Conservation (phyloP, 2,888 invertebrate species). For the Germaria angustata region DNA sequence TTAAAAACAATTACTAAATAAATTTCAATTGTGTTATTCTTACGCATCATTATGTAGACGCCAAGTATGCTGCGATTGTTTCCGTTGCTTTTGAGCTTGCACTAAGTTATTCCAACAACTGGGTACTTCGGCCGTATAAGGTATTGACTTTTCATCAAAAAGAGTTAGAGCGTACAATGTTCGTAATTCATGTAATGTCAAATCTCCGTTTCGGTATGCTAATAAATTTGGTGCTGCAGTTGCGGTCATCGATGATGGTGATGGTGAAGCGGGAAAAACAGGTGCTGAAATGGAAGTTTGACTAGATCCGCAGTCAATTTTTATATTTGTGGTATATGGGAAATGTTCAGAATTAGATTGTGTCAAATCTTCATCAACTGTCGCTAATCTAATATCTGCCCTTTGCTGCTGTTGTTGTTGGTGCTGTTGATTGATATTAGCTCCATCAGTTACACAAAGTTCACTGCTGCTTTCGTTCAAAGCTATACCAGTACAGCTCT, state of each 20-base stretch:
- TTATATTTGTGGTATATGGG: constrained; percentile 48
- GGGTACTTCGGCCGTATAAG: constrained; percentile 93
- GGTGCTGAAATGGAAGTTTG: constrained; percentile 6
- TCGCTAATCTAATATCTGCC: neutral
- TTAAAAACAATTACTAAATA: neutral
- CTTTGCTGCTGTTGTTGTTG: constrained; percentile 20
- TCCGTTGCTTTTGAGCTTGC: constrained; percentile 92
- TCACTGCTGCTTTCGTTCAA: constrained; percentile 38
- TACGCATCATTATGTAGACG: constrained; percentile 91
- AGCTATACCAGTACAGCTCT: constrained; percentile 75
- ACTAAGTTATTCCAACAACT: constrained; percentile 96
- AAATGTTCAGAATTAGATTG: constrained; percentile 7
- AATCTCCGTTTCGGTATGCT: constrained; percentile 82
- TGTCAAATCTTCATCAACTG: constrained; percentile 6
- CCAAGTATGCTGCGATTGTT: constrained; percentile 95
- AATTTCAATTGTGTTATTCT: constrained; percentile 66
- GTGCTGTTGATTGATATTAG: constrained; percentile 30
- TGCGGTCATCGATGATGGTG: constrained; percentile 71
- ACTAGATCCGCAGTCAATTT: constrained; percentile 65
- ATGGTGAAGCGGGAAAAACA: constrained; percentile 72
- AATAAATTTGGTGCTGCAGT: constrained; percentile 77
- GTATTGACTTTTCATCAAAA: constrained; percentile 83
- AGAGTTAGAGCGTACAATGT: constrained; percentile 87
- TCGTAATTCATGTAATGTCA: constrained; percentile 83
- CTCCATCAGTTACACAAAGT: constrained; percentile 56